A percentile compares a stretch with the other conserved stretches of the same genome.
Conservation (phyloP, 2,113 vertebrate species). For the Macaca fascicularis region T2T-MFA8v1.1 NC_088377.1:115031501-115032000, state of each 20-base stretch:
- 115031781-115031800: neutral
- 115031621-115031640: neutral
- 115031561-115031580: neutral
- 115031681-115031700: neutral
- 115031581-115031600: neutral
- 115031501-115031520: neutral
- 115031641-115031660: neutral
- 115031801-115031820: neutral
- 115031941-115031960: neutral
- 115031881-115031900: neutral
- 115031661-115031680: neutral
- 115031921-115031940: neutral
- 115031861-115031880: neutral
- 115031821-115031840: neutral
- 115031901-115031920: neutral
- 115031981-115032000: neutral
- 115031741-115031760: neutral
- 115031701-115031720: neutral
- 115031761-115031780: neutral
- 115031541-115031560: neutral
- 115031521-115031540: neutral
- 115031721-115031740: neutral
- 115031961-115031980: neutral
- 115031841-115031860: neutral
- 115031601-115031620: neutral